Evolutionary conservation across 2,797 vertebrate species (phyloP), one percentile per base, ranked within the genome.

Genomic region (Rhinogobio ventralis): DNA sequence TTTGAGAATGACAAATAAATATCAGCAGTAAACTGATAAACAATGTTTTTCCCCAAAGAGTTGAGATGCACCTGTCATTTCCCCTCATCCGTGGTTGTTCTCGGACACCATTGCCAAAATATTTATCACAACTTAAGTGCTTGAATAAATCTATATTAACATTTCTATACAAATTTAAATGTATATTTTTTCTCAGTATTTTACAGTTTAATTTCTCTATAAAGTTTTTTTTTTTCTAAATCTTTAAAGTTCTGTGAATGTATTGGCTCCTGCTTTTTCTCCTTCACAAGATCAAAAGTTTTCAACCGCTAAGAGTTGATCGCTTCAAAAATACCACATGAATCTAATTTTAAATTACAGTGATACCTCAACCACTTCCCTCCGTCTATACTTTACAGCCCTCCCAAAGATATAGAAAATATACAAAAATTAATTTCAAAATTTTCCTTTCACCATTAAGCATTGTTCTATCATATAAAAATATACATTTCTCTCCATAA

Each of bases 401-500:
- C 55, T 72, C 81, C 76, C 57, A 77, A 75, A 71, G 67, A 77
- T 36, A 80, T 76, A 95, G 92, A 95, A 95, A 95, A 95, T 95
- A 92, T 95, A 95, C 93, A 95, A 96, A 89, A 96, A 94, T 93
- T 93, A 93, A 93, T 94, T 92, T 92, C 88, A 91, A 93, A 94
- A 94, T 94, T 93, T 93, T 91, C 92, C 92, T 93, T 92, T 93
- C 87, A 85, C 89, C 93, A 91, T 94, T 69, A 66, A 85, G 90
- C 93, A 92, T 90, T 92, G 91, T 85, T 86, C 93, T 94, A 91
- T 93, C 93, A 94, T 96, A 96, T 94, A 96, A 96, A 96, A 96
- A 96, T 96, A 96, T 95, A 96, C 94, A 95, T 93, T 94, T 95
- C 92, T 90, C 82, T 95, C 93, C 93, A 88, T 93, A 95, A 94